A percentile compares a stretch with the other conserved stretches of the same genome.
Evolutionary conservation across 2,797 vertebrate genomes (phyloP).

Genomic region (Xenopus petersii): DNA sequence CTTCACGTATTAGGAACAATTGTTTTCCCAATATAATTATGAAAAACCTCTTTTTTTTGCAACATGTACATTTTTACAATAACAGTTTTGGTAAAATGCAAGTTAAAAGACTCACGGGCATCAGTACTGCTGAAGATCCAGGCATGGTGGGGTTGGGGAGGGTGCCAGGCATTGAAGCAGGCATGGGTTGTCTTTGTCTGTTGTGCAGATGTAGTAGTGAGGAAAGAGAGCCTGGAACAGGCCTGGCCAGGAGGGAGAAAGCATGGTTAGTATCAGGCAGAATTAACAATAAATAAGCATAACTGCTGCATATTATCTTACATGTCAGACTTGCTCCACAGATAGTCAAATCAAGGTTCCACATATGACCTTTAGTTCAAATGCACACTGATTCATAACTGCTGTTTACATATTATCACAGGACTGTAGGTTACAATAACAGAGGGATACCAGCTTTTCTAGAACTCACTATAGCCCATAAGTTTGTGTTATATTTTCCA

Average conservation of each 20-base stretch:
- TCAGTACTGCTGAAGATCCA: constrained; percentile 93
- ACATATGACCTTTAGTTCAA: constrained; percentile 5
- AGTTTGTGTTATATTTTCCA: constrained; percentile 36
- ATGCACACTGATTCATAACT: constrained; percentile 6
- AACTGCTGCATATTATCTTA: constrained; percentile 27
- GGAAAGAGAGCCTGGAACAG: constrained; percentile 96
- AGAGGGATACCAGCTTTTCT: constrained; percentile 4
- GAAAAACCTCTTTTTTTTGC: too few species aligned
- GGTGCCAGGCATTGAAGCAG: constrained; percentile 97
- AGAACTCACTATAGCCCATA: constrained; percentile 3
- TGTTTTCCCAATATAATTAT: too few species aligned
- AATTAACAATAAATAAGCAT: constrained; percentile 4
- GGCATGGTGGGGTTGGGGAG: constrained; percentile 97
- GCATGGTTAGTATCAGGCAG: constrained; percentile 29
- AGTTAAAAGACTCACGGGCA: constrained; percentile 84
- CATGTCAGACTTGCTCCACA: constrained; percentile 23
- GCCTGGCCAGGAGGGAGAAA: constrained; percentile 68
- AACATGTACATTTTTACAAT: too few species aligned
- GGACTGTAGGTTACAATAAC: constrained; percentile 32
- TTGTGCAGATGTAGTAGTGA: constrained; percentile 97
- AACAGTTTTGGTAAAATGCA: constrained; percentile 12
- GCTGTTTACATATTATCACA: constrained; percentile 33
- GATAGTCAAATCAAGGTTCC: constrained; percentile 22
- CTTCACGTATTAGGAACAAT: too few species aligned
- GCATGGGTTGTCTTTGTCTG: constrained; percentile 97